Evolutionary conservation across 2,113 vertebrate genomes (phyloP).

Genomic region (Pampusana beccarii): DNA sequence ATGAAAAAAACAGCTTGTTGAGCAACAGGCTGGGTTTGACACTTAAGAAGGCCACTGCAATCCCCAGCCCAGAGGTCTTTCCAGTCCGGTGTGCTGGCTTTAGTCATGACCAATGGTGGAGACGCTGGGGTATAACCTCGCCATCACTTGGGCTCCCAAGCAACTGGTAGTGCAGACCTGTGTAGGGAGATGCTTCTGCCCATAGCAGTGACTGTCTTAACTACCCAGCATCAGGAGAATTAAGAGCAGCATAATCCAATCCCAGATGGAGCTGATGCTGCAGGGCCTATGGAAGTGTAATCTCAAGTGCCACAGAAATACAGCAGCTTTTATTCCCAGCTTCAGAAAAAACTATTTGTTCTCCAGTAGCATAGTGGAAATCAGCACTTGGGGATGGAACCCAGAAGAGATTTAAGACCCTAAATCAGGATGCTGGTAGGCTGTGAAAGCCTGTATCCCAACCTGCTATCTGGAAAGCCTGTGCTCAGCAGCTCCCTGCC

Average conservation of each 20-base stretch:
- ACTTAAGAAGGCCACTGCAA: not conserved
- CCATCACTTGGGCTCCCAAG: not conserved
- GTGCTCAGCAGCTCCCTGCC: not conserved
- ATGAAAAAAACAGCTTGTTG: not conserved
- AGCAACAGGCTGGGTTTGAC: not conserved
- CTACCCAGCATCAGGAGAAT: not conserved
- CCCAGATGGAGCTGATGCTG: not conserved
- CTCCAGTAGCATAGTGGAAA: not conserved
- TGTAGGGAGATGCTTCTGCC: not conserved
- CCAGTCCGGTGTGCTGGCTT: not conserved
- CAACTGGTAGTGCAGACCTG: not conserved
- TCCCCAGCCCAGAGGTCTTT: not conserved
- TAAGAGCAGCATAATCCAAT: not conserved
- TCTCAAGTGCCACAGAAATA: not conserved
- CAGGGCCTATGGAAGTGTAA: not conserved
- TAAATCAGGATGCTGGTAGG: not conserved
- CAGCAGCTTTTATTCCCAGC: not conserved
- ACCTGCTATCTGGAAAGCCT: not conserved
- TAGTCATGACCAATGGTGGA: not conserved
- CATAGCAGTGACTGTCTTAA: not conserved
- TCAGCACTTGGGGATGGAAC: not conserved
- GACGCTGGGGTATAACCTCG: not conserved
- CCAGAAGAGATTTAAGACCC: not conserved
- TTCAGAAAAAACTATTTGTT: not conserved
- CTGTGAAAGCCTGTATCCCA: not conserved